Conservation (phyloP, 2,113 vertebrate genomes). For the Meriones unguiculatus region DNA sequence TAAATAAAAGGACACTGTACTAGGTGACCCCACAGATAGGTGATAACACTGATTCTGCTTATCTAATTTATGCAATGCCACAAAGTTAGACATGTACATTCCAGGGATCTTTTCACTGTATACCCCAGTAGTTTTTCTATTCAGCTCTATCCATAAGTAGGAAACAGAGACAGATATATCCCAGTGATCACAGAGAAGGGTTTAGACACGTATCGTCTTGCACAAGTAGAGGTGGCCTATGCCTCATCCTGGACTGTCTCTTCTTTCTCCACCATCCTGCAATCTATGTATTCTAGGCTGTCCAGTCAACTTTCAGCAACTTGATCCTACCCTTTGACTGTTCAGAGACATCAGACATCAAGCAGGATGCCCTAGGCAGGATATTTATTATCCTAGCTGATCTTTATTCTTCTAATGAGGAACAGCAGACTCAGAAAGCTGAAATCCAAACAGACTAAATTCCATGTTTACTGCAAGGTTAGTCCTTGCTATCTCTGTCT, state of each 20-base stretch:
- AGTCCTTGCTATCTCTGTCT: rapidly evolving
- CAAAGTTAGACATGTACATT: neutral
- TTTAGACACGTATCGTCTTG: neutral
- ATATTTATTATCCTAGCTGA: neutral
- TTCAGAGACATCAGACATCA: neutral
- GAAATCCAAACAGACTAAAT: no score
- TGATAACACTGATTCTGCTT: neutral
- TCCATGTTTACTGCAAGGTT: neutral
- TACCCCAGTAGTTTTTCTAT: neutral
- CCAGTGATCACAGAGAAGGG: neutral
- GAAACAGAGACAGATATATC: neutral
- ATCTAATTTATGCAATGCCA: neutral
- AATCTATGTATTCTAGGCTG: neutral
- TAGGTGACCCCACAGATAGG: neutral
- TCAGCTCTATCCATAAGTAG: neutral
- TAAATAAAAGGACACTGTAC: neutral
- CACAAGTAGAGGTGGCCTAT: neutral
- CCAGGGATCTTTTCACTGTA: neutral
- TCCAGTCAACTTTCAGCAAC: neutral
- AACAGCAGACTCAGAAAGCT: neutral
- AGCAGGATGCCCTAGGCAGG: neutral
- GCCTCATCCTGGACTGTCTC: rapidly evolving
- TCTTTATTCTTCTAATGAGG: neutral
- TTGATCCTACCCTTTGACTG: rapidly evolving
- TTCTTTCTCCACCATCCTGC: neutral